These are phyloP conservation scores for Odontomachus brunneus DNA, from an alignment of 1,140 invertebrate species.

Conservation along the genomic window DNA sequence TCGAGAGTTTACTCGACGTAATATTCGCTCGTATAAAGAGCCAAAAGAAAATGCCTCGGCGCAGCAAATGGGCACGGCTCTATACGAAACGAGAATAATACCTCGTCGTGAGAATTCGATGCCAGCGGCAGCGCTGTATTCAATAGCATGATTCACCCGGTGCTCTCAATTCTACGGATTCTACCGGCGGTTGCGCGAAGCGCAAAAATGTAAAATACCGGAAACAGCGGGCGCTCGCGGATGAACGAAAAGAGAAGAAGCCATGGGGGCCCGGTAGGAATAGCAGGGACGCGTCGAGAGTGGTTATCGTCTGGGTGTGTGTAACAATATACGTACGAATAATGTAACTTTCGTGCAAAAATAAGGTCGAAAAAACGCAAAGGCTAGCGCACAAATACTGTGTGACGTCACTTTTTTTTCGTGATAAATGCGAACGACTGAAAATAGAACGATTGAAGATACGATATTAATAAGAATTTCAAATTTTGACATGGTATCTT, in stretches of 20 bases:
- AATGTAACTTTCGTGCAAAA: neutral
- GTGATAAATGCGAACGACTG: no score
- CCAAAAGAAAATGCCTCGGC: constrained; percentile 58
- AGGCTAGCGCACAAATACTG: no score
- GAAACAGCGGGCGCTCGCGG: constrained; percentile 55
- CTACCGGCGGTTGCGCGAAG: constrained; percentile 53
- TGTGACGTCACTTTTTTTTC: neutral
- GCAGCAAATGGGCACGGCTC: constrained; percentile 59
- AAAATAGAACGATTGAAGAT: no score
- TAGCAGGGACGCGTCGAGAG: neutral
- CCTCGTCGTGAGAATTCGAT: constrained; percentile 68
- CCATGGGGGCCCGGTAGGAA: constrained; percentile 25
- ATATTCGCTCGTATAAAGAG: constrained; percentile 61
- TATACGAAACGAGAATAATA: constrained; percentile 67
- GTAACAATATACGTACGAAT: neutral
- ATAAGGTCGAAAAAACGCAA: neutral
- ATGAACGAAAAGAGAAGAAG: constrained; percentile 54
- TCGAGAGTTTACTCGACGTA: constrained; percentile 42
- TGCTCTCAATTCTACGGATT: constrained; percentile 71
- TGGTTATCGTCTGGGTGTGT: neutral
- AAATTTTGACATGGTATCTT: no score
- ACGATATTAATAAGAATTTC: no score
- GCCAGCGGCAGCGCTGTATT: constrained; percentile 64
- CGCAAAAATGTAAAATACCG: constrained; percentile 73
- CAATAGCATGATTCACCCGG: constrained; percentile 70